These are phyloP conservation scores for Ceyx margarethae DNA, from an alignment of 2,113 vertebrate genomes.

Conservation along the genomic window DNA sequence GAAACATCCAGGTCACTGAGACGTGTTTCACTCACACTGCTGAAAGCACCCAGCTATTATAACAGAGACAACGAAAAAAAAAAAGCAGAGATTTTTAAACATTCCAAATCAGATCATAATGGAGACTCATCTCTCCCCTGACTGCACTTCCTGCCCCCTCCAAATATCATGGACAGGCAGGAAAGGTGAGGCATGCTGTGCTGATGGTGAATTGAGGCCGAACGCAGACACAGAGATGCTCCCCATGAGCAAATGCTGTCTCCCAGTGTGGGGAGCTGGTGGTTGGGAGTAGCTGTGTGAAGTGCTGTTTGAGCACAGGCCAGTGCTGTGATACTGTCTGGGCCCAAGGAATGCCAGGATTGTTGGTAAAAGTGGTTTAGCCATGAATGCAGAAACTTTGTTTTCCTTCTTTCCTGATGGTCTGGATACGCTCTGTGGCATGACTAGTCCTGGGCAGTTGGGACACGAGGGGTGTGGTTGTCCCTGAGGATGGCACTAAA, in stretches of 20 bases:
- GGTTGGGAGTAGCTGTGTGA: not conserved
- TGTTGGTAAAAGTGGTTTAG: not conserved
- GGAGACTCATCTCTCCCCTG: not conserved
- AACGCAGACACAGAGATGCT: not conserved
- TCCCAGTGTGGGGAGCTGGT: not conserved
- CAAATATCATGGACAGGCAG: not conserved
- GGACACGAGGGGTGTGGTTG: not conserved
- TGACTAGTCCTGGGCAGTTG: not conserved
- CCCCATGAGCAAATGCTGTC: not conserved
- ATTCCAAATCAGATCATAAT: not conserved
- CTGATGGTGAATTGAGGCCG: fast-evolving
- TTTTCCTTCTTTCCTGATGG: not conserved
- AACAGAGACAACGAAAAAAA: not conserved
- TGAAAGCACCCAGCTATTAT: not conserved
- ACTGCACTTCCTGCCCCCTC: not conserved
- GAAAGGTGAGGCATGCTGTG: not conserved
- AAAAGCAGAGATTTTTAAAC: not conserved
- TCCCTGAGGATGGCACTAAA: not conserved
- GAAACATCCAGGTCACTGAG: not conserved
- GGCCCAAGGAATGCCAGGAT: not conserved
- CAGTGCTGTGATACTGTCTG: not conserved
- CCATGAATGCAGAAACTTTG: not conserved
- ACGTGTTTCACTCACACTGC: not conserved
- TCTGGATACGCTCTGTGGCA: not conserved
- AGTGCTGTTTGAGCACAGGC: not conserved